A percentile compares a stretch with the other conserved stretches of the same genome.
Evolutionary conservation across 2,888 invertebrate genomes (phyloP).

Genomic region (Drosophila meridiana): DNA sequence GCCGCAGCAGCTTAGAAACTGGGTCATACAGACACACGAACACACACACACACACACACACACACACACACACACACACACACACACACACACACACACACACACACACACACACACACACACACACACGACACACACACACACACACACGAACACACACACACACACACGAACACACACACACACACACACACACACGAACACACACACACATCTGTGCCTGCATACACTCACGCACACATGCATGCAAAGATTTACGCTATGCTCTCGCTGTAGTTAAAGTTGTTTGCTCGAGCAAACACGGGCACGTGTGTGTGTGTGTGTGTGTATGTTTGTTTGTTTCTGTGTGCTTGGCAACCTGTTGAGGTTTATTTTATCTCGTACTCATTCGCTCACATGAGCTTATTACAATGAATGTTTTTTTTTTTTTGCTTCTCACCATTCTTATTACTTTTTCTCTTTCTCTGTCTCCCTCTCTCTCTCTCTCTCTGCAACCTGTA

Average conservation of each 20-base stretch:
- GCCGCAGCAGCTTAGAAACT: constrained; percentile 63
- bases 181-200: too few species aligned
- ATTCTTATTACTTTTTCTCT: constrained; percentile 13
- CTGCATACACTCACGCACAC: background rate
- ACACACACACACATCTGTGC: background rate
- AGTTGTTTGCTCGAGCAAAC: constrained; percentile 14
- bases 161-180: background rate
- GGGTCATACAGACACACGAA: constrained; percentile 53
- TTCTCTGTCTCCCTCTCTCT: background rate
- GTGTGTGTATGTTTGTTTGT: background rate
- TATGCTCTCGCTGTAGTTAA: constrained; percentile 39
- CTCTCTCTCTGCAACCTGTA: constrained; percentile 32
- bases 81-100: background rate
- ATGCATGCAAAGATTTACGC: constrained; percentile 28
- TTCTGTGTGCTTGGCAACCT: constrained; percentile 42
- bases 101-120: background rate
- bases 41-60: background rate
- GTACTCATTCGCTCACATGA: constrained; percentile 26
- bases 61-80: background rate
- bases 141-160: background rate
- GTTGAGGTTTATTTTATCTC: constrained; percentile 36
- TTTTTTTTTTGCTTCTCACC: constrained; percentile 27
- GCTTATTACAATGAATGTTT: constrained; percentile 23
- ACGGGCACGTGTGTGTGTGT: background rate
- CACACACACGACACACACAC: background rate